A percentile compares a stretch with the other conserved stretches of the same genome.
These are phyloP conservation scores for Strix aluco DNA, from an alignment of 2,113 vertebrate species.

Conservation along the genomic window DNA sequence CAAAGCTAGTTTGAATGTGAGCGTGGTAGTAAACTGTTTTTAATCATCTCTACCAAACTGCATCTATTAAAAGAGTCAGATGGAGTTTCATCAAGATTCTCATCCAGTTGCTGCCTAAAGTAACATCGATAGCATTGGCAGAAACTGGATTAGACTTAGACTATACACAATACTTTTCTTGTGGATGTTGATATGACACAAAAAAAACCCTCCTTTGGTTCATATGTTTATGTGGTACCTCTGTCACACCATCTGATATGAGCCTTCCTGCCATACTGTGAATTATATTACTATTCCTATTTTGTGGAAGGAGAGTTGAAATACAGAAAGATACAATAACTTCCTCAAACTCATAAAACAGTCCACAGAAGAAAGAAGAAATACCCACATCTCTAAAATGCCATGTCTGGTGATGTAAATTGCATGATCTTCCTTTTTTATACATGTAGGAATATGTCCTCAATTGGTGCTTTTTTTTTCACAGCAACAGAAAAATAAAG, in stretches of 20 bases:
- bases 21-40: not conserved
- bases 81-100: not conserved
- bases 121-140: not conserved
- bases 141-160: not conserved
- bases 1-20: not conserved
- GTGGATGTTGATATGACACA: too few species aligned
- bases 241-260: not conserved
- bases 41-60: not conserved
- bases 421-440: not conserved
- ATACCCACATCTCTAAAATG: not conserved
- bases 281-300: not conserved
- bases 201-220: not conserved
- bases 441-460: not conserved
- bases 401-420: not conserved
- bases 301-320: not conserved
- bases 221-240: not conserved
- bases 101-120: not conserved
- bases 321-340: not conserved
- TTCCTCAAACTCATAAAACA: not conserved
- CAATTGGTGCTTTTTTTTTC: not conserved
- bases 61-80: not conserved
- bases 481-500: not conserved
- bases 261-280: not conserved
- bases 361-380: not conserved
- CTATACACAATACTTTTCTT: not conserved